Base-by-base conservation (phyloP, 1,140 invertebrate genomes). In the Thaumatotibia leucotreta region DNA sequence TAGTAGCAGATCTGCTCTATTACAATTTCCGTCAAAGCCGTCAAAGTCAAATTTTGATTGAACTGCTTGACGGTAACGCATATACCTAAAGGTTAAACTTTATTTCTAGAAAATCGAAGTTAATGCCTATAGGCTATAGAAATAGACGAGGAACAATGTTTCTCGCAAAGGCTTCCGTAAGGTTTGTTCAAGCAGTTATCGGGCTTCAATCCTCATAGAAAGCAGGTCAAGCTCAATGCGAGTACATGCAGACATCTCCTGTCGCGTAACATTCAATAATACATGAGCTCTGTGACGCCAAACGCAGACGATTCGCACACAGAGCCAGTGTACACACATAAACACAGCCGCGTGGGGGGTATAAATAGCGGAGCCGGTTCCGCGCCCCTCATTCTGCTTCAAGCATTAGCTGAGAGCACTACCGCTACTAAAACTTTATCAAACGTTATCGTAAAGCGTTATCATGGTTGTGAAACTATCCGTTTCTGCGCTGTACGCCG, bases 391-490 rank as follows among this genome's bases (percentile, higher is more conserved):
- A 88, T 70, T 82, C 75, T 79, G 73, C 79, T 68, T 63, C 72
- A 64, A 80, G 76, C 73, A 67, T 66, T 85, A 74, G 61, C 58
- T 73, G 70, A 68, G 81, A 86, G 68, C 71, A 67, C 9, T 20
- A 45, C 9, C 2, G 14, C 6, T 17, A 39, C n/a, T 20, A 20
- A 45, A 14, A 35, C 39, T 5, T 45, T 45, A 45, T 45, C 39
- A 45, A n/a, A n/a, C n/a, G n/a, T n/a, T n/a, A n/a, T n/a, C n/a
- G n/a, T n/a, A n/a, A n/a, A n/a, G n/a, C n/a, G 50, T 64, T 63
- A 82, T 61, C 64, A 90, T 90, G 87, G 87, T 90, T 73, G 83
- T 90, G 69, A 90, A 90, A 84, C 81, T 90, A 86, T 77, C 79
- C 35, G 79, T 80, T 31, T 66, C 85, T 67, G 73, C 81, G 49